These are phyloP conservation scores for Sphyrna mokarran DNA, from an alignment of 2,113 vertebrate genomes.

Conservation along the genomic window DNA sequence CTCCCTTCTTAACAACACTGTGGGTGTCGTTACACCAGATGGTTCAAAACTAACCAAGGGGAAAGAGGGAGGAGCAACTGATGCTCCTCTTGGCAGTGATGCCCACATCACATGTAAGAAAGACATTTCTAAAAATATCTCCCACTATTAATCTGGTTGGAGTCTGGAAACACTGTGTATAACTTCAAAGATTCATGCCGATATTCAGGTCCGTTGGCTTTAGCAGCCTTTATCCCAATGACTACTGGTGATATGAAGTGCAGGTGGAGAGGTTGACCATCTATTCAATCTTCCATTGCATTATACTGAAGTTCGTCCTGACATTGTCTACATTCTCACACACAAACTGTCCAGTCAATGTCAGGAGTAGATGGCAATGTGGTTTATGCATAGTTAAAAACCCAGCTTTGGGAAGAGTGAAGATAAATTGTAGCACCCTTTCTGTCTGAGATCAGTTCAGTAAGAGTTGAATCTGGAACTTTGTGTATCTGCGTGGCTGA, in stretches of 20 bases:
- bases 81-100: not conserved
- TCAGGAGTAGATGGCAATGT: not conserved
- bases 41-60: not conserved
- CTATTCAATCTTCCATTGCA: not conserved
- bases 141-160: not conserved
- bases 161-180: not conserved
- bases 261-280: not conserved
- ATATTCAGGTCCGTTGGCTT: not conserved
- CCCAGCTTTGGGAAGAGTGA: not conserved
- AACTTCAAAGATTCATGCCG: not conserved
- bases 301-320: not conserved
- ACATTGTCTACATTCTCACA: not conserved
- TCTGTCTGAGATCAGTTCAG: not conserved
- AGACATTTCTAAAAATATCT: not conserved
- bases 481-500: not conserved
- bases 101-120: not conserved
- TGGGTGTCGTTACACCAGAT: too few relatives aligned
- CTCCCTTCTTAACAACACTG: not conserved
- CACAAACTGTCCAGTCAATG: too few relatives aligned
- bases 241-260: not conserved
- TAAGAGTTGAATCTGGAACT: not conserved
- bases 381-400: not conserved
- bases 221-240: not conserved
- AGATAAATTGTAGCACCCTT: not conserved
- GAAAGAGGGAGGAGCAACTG: not conserved